Conservation (phyloP, 1,140 invertebrate species). For the Calephelis nemesis region DNA sequence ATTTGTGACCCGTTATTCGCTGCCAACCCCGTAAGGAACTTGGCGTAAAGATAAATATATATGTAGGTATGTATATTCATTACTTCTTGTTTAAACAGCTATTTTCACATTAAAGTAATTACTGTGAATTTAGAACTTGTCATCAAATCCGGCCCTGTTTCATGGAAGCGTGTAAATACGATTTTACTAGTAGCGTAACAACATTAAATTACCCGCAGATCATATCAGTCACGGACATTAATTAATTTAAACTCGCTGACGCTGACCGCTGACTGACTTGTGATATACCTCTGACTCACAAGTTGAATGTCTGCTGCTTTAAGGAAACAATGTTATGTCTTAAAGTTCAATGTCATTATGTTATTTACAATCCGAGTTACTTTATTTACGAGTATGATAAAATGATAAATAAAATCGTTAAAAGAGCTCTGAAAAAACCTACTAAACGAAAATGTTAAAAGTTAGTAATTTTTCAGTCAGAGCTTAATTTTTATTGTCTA, state of each 20-base stretch:
- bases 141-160: neutral
- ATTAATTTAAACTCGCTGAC: conserved; percentile 23
- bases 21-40: too few relatives aligned
- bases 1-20: too few relatives aligned
- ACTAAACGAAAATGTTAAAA: too few relatives aligned
- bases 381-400: too few relatives aligned
- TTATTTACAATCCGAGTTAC: neutral
- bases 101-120: too few relatives aligned
- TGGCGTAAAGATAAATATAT: too few relatives aligned
- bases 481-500: too few relatives aligned
- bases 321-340: conserved; percentile 1
- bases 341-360: conserved; percentile 7
- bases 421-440: too few relatives aligned
- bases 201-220: conserved; percentile 22
- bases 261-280: neutral
- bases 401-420: too few relatives aligned
- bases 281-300: conserved; percentile 11
- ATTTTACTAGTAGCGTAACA: neutral
- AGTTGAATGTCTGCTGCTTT: neutral
- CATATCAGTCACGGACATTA: conserved; percentile 23
- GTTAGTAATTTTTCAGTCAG: too few relatives aligned
- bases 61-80: too few relatives aligned
- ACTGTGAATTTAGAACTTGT: neutral
- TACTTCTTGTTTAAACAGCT: too few relatives aligned
- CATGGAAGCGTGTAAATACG: neutral